Base-by-base conservation (phyloP, 1,140 invertebrate genomes). In the Drosophila truncata region DNA sequence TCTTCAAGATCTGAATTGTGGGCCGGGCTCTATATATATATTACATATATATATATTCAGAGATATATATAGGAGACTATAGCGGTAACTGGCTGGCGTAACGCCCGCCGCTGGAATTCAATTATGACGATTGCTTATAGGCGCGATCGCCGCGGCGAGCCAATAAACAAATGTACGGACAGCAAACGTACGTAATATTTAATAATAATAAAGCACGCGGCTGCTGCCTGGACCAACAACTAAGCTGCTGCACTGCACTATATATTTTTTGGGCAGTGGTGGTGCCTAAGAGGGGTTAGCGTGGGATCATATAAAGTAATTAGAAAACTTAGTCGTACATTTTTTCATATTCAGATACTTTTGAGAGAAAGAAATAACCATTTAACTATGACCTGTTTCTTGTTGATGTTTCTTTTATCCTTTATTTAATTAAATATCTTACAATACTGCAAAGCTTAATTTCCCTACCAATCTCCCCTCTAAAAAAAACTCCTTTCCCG, bases 81-180 rank as follows among this genome's bases (percentile, higher is more conserved):
- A 63, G 70, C 69, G 66, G 63, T 76, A 83, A 84, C 81, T 66
- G 81, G 62, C 60, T 82, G 78, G 54, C 71, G 80, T 70, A 78
- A 85, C 86, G 82, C 87, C 87, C 80, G 87, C 87, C 85, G 78
- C 74, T 87, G 87, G 87, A 91, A 91, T 91, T 91, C 87, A 91
- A 91, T 91, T 91, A 91, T 91, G 87, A 78, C 73, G 63, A 90
- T 65, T 81, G 80, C 37, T 73, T 74, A 66, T 77, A 77, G 84
- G 72, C 84, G 80, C 78, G 77, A 73, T 74, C 61, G 81, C 86
- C 71, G 75, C 76, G 69, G 77, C 77, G 49, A 85, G 85, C 81
- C 85, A 88, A 88, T 88, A 90, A 90, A 90, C 85, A 88, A 88
- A 88, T 88, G 84, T 72, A 88, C 84, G 37, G 76, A 88, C 83